Conservation (phyloP, 2,888 invertebrate species). For the Eilema sororculum region DNA sequence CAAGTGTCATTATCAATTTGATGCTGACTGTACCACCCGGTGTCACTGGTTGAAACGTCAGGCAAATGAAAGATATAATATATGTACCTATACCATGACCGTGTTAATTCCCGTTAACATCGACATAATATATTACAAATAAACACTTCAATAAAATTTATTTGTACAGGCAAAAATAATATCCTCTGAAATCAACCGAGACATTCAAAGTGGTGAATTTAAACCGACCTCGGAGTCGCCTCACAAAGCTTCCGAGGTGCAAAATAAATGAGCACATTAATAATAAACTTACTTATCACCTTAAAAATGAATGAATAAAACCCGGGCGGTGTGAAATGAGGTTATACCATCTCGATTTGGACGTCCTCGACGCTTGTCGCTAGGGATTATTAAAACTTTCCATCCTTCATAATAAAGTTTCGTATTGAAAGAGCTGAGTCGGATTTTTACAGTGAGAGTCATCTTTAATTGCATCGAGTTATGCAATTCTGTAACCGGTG, state of each 20-base stretch:
- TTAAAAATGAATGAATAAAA: slow-evolving; percentile 51
- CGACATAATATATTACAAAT: no score
- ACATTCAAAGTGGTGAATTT: background rate
- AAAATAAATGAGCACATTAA: slow-evolving; percentile 51
- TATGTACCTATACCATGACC: no score
- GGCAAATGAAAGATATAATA: no score
- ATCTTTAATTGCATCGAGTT: slow-evolving; percentile 64
- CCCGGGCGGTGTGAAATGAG: slow-evolving; percentile 56
- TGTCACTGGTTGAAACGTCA: no score
- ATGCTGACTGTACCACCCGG: no score
- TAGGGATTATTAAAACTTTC: slow-evolving; percentile 76
- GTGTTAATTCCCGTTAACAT: no score
- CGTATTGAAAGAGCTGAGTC: slow-evolving; percentile 63
- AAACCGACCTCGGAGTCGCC: background rate
- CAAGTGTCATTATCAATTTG: no score
- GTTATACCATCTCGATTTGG: slow-evolving; percentile 53
- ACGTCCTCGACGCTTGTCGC: slow-evolving; percentile 61
- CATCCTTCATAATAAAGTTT: slow-evolving; percentile 67
- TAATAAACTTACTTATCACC: slow-evolving; percentile 55
- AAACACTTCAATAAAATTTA: no score
- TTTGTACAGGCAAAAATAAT: background rate
- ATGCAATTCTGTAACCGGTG: slow-evolving; percentile 57
- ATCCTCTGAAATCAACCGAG: background rate
- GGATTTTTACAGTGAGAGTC: slow-evolving; percentile 55
- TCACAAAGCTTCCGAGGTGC: slow-evolving; percentile 24